A percentile compares a stretch with the other conserved stretches of the same genome.
These are phyloP conservation scores for Rhea americana DNA, from an alignment of 2,113 vertebrate species.

Conservation along the genomic window DNA sequence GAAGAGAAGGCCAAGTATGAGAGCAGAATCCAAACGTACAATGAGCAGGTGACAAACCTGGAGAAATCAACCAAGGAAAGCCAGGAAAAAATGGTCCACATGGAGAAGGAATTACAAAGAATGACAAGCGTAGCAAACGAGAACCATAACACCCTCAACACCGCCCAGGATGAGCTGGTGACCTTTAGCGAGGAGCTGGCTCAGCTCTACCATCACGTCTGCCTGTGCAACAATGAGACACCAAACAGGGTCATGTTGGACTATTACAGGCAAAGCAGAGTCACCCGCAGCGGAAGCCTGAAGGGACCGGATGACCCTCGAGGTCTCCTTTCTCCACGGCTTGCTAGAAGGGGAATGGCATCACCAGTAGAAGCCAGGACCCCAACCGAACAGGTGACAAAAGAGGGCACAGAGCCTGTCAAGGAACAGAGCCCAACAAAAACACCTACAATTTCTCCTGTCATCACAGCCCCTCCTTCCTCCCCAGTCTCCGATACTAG, in stretches of 20 bases:
- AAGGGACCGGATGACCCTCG: slow-evolving; percentile 92
- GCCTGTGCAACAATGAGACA: slow-evolving; percentile 97
- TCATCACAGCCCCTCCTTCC: slow-evolving; percentile 85
- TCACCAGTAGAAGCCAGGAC: slow-evolving; percentile 79
- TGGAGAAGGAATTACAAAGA: slow-evolving; percentile 90
- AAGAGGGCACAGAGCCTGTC: slow-evolving; percentile 76
- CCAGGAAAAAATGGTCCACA: slow-evolving; percentile 81
- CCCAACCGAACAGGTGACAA: slow-evolving; percentile 82
- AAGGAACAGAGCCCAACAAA: slow-evolving; percentile 85
- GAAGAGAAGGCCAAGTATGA: slow-evolving; percentile 87
- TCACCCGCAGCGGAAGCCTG: slow-evolving; percentile 89
- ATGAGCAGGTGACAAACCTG: slow-evolving; percentile 85
- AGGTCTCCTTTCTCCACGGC: slow-evolving; percentile 89
- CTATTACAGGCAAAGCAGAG: slow-evolving; percentile 94
- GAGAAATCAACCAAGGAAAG: slow-evolving; percentile 86
- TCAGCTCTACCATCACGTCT: slow-evolving; percentile 97
- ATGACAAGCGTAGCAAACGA: slow-evolving; percentile 83
- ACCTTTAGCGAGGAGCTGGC: slow-evolving; percentile 97
- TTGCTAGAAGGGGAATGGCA: slow-evolving; percentile 84
- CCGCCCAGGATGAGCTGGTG: slow-evolving; percentile 95
- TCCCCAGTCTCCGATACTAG: slow-evolving; percentile 85
- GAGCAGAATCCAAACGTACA: slow-evolving; percentile 79
- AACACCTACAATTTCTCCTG: slow-evolving; percentile 81
- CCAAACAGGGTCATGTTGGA: slow-evolving; percentile 98
- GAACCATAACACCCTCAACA: slow-evolving; percentile 90